Percentiles rank a stretch among this genome's conserved stretches.
These are phyloP conservation scores for Drosophila baimaii DNA, from an alignment of 1,140 invertebrate genomes.

Conservation along the genomic window DNA sequence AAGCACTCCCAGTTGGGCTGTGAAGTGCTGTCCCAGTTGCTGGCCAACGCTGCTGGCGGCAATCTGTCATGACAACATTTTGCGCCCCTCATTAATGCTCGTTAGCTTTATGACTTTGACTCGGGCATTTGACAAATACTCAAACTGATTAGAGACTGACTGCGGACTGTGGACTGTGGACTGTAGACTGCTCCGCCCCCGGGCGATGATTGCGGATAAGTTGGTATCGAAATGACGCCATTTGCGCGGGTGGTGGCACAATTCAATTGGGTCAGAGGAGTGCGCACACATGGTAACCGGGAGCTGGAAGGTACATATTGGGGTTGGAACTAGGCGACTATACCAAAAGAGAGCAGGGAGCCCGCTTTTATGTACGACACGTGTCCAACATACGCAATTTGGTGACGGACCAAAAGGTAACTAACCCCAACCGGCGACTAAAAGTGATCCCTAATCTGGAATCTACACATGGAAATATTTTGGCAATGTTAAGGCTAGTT, in stretches of 20 bases:
- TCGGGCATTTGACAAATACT: constrained; percentile 49
- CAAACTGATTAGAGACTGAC: constrained; percentile 61
- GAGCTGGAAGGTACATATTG: not conserved
- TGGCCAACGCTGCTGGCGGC: constrained; percentile 13
- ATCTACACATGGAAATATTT: constrained; percentile 40
- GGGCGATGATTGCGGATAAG: constrained; percentile 34
- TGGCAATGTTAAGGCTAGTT: too few relatives aligned
- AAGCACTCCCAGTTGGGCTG: not conserved
- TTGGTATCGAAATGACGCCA: constrained; percentile 59
- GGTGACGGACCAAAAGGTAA: constrained; percentile 24
- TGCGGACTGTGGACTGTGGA: constrained; percentile 18
- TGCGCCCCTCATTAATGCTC: constrained; percentile 51
- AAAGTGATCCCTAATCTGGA: constrained; percentile 17
- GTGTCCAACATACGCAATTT: constrained; percentile 70
- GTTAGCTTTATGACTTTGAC: constrained; percentile 62
- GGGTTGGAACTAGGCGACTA: constrained; percentile 11
- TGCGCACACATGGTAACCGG: constrained; percentile 30
- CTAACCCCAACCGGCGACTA: constrained; percentile 12
- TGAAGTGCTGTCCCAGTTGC: constrained; percentile 12
- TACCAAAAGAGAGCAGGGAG: constrained; percentile 42
- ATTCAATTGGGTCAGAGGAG: constrained; percentile 54
- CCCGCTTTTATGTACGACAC: constrained; percentile 67
- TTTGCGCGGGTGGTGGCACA: constrained; percentile 41
- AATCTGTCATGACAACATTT: constrained; percentile 53
- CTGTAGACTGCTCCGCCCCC: constrained; percentile 56